A percentile compares a stretch with the other conserved stretches of the same genome.
Conservation (phyloP, 2,888 invertebrate species). For the Cylindroiulus punctatus region DNA sequence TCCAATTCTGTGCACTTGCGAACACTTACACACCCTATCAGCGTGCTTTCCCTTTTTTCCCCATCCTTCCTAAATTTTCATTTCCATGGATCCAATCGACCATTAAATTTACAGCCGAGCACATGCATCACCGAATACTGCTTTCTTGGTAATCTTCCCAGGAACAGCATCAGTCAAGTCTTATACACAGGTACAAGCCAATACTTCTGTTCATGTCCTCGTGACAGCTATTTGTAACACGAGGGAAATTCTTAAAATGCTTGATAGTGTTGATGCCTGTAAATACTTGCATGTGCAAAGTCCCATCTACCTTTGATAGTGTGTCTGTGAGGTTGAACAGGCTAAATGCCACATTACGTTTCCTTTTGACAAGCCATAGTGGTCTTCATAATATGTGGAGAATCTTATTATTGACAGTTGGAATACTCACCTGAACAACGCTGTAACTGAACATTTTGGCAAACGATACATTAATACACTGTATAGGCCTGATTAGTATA, state of each 20-base stretch:
- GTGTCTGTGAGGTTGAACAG: too few species aligned
- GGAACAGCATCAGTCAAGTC: background rate
- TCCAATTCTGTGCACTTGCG: background rate
- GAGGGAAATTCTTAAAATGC: constrained; percentile 2
- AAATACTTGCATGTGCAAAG: too few species aligned
- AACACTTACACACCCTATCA: background rate
- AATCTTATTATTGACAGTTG: too few species aligned
- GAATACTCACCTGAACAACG: too few species aligned
- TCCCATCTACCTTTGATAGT: too few species aligned
- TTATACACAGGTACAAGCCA: background rate
- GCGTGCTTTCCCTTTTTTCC: background rate
- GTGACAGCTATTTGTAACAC: background rate
- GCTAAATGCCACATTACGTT: too few species aligned
- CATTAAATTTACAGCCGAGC: background rate
- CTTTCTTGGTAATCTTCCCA: constrained; percentile 10
- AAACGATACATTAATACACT: too few species aligned
- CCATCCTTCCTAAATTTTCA: background rate
- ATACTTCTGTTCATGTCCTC: background rate
- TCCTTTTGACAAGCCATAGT: too few species aligned
- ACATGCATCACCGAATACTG: background rate
- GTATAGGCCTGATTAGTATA: too few species aligned
- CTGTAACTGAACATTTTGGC: too few species aligned
- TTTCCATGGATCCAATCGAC: constrained; percentile 18
- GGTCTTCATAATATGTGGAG: too few species aligned
- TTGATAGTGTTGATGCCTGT: background rate